Base-by-base conservation (phyloP, 2,888 invertebrate species). In the Incurvaria masculella region DNA sequence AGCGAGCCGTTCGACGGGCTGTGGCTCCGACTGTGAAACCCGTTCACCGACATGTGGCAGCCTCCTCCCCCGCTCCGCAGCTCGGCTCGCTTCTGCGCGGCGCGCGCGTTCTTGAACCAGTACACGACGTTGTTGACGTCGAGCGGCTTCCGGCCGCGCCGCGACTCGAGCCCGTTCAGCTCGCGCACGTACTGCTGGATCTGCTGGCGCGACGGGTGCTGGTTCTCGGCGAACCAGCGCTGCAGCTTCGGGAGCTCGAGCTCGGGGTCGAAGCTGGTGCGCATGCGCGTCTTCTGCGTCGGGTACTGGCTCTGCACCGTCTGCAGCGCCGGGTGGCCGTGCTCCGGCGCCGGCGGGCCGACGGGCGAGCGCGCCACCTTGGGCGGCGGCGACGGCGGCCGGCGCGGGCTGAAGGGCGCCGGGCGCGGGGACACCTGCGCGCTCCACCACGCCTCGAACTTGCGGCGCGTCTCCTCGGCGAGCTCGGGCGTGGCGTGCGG, bases 31-130 rank as follows among this genome's bases (percentile, higher is more conserved):
- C 82, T 82, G 53, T 80, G 81, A 57, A 85, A 86, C 11, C 86
- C 86, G 59, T 86, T 86, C 10, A 84, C 71, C 8, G 82, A 80
- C 56, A 81, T 72, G 62, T 78, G 87, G 60, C 75, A 85, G 49
- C 78, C 71, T 45, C 78, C 55, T 45, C 88, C 81, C 56, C 83
- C 79, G 64, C 83, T 80, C 54, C 90, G 79, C 61, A 89, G 79
- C 72, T 94, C 94, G 2, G 94, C 94, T 40, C 97, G 82, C 63
- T 97, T 94, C 65, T 94, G 93, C 1, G 96, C 96, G 1, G 97
- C 97, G 46, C 98, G 82, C 0, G 97, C 97, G 65, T 97, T 97
- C 68, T 97, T 97, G 73, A 99, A 99, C 94, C 94, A 94, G 62
- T 94, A 94, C 16, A 96, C 95, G 16, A 97, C 95, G 64, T 97